Evolutionary conservation across 2,797 vertebrate species (phyloP), one percentile per base, ranked within the genome.

Genomic region (Iguana delicatissima): DNA sequence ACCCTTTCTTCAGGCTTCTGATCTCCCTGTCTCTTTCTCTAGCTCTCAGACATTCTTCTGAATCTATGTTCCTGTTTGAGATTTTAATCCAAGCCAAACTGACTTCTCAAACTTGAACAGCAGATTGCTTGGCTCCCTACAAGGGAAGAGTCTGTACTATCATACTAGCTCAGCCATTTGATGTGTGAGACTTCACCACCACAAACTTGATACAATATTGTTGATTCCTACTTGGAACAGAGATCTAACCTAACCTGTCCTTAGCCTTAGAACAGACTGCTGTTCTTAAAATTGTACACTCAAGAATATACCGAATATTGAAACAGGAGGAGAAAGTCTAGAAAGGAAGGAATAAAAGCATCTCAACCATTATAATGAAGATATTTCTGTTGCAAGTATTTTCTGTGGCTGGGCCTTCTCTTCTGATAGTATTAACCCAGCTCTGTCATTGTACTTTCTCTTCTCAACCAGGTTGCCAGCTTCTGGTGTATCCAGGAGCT

Each of bases 401-500:
- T 73, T 55, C 29, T 22, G 26, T 29, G 52, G 46, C 24, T 32
- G 35, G n/a, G 42, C 3, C 24, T 24, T 67, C 32, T 72, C 29
- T 57, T 79, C 9, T 72, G 22, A 24, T 35, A 29, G 10, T 73
- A 32, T 29, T 2, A 42, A 80, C 46, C 26, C 29, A 18, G 29
- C 6, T 81, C 52, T 50, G 3, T 46, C 14, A 22, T 76, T 29
- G 4, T 35, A 73, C 46, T 50, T 18, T 87, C 89, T 83, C 76
- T 91, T 42, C 89, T 24, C 84, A 67, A 93, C 80, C 77, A 99
- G 99, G 98, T 84, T 99, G 99, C 92, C 98, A 99, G 96, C 97
- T 99, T 95, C 96, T 99, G 95, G 97, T 99, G 14, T 99, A 99
- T 94, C 99, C 99, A 0, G 99, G 98, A 88, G 99, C 99, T 93